Evolutionary conservation across 2,797 vertebrate species (phyloP).

Genomic region (Thamnophis elegans): DNA sequence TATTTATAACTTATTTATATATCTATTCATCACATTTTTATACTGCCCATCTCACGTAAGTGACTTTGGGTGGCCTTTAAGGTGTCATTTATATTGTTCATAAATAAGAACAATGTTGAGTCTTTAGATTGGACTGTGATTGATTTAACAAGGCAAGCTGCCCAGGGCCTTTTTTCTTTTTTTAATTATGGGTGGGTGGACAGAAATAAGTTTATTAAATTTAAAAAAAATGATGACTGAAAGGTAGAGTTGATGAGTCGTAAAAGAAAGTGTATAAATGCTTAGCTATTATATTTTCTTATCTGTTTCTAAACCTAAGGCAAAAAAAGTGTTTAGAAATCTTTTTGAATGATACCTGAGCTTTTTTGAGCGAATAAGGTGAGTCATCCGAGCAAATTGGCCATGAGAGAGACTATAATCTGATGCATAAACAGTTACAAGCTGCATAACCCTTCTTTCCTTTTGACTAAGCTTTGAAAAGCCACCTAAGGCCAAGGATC

Average conservation of each 20-base stretch:
- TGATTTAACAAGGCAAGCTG: background rate
- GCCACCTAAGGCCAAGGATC: slow-evolving; percentile 62
- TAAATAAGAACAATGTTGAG: background rate
- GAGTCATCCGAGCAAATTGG: slow-evolving; percentile 64
- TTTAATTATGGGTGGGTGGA: background rate
- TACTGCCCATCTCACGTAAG: background rate
- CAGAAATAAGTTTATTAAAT: background rate
- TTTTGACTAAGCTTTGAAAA: slow-evolving; percentile 52
- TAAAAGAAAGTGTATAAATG: background rate
- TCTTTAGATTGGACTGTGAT: background rate
- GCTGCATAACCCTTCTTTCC: slow-evolving; percentile 56
- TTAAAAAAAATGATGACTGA: background rate
- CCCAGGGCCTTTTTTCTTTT: background rate
- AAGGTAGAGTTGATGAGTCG: background rate
- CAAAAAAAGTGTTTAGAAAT: slow-evolving; percentile 32
- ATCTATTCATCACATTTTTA: background rate
- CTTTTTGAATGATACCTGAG: slow-evolving; percentile 35
- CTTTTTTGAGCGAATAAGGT: slow-evolving; percentile 47
- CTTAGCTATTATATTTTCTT: background rate
- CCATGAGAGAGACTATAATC: slow-evolving; percentile 59
- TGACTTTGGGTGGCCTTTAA: background rate
- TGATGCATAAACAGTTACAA: slow-evolving; percentile 70
- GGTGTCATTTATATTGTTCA: background rate
- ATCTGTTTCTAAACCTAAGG: background rate
- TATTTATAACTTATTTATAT: background rate